Conservation (phyloP, 30 jellyfish, hydroid and myxozoan genomes). For the Pelagia noctiluca region DNA sequence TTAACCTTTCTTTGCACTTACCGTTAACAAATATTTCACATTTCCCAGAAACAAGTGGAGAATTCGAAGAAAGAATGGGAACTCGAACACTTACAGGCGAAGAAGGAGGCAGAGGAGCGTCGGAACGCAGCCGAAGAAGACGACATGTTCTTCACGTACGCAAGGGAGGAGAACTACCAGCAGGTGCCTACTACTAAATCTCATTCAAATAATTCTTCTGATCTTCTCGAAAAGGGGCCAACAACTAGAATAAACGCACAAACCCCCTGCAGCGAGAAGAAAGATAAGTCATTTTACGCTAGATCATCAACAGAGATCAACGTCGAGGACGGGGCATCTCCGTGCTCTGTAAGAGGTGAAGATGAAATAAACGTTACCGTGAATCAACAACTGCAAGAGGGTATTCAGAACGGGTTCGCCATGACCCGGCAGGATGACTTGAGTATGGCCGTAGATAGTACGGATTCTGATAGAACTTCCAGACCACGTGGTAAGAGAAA, state of each 20-base stretch:
- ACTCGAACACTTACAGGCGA: constrained; percentile 93
- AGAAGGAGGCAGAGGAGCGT: constrained; percentile 98
- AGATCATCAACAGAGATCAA: background rate
- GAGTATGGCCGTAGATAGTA: too few relatives aligned
- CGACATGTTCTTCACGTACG: constrained; percentile 97
- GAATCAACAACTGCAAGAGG: background rate
- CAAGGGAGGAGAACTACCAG: constrained; percentile 80
- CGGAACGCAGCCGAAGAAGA: constrained; percentile 95
- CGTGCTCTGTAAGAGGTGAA: background rate
- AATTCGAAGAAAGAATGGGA: constrained; percentile 97
- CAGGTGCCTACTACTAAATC: constrained; percentile 84
- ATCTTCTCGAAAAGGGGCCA: too few relatives aligned
- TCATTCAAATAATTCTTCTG: constrained; percentile 11
- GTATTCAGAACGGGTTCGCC: constrained; percentile 4
- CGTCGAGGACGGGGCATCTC: background rate
- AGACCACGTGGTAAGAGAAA: background rate
- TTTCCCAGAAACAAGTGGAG: constrained; percentile 68
- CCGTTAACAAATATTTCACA: background rate
- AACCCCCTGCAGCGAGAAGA: background rate
- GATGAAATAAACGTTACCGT: background rate
- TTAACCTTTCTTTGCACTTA: background rate
- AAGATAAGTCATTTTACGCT: background rate
- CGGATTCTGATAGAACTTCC: background rate
- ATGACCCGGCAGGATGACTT: background rate
- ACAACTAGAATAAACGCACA: too few relatives aligned